Base-by-base conservation (phyloP, 1,140 invertebrate genomes). In the Monochamus saltuarius region DNA sequence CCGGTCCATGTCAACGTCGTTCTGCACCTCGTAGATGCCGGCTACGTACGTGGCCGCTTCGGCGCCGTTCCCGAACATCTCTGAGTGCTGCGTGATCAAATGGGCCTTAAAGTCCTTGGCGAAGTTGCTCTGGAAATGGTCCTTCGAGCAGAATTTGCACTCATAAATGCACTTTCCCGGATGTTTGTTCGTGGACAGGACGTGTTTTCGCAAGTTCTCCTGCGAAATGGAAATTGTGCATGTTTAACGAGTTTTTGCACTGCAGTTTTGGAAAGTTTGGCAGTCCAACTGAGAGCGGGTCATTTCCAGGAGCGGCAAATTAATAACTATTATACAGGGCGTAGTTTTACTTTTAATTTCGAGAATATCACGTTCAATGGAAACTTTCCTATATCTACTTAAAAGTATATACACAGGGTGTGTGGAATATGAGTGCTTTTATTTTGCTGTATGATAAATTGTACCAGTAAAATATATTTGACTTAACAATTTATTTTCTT, bases 131-230 rank as follows among this genome's bases (percentile, higher is more conserved):
- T 74, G 77, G 72, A 79, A 88, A 35, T 11, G 54, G 40, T 55
- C 29, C 69, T 63, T 60, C 75, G 35, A 45, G 70, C 89, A 91
- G 45, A 80, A 77, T 19, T 80, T 78, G 71, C 92, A 95, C 22
- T 87, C 84, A 76, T 94, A 95, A 8, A 94, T 82, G 56, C 76
- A 85, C 68, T 88, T 83, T 4, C 89, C 90, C 0, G 83, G 81
- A 75, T 95, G 92, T 43, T 88, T 85, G 51, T 82, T 86, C 1
- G 89, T 91, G n/a, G 85, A 86, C 0, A 92, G 73, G 4, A 92
- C 84, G 76, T 95, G 92, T 69, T 94, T 94, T 1, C 92, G 83
- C 6, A 95, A 81, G 75, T 94, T 94, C 74, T 94, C 92, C 86
- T 92, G 79, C 13, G 78, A 78, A 71, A 13, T 29, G 22, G 22